Evolutionary conservation across 2,113 vertebrate genomes (phyloP).

Genomic region (Anseranas semipalmata): DNA sequence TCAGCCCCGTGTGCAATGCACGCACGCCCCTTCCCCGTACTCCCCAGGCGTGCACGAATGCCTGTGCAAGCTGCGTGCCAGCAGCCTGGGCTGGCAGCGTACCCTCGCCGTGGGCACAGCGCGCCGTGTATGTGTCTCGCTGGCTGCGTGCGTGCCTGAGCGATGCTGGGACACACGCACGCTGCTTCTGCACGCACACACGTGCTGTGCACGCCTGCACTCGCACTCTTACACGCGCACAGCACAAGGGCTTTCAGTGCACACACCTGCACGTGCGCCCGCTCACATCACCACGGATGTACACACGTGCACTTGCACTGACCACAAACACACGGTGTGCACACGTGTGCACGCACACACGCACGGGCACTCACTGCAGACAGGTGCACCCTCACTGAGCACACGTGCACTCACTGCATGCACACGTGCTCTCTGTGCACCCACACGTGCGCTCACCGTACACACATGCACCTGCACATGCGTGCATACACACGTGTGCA

Average conservation of each 20-base stretch:
- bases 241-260: too few species aligned
- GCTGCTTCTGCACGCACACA: neutral
- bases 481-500: fast-evolving
- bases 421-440: neutral
- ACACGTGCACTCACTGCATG: fast-evolving
- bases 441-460: fast-evolving
- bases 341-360: neutral
- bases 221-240: fast-evolving
- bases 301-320: too few species aligned
- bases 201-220: fast-evolving
- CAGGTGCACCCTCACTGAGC: neutral
- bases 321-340: too few species aligned
- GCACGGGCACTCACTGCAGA: fast-evolving
- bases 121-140: too few species aligned
- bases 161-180: fast-evolving
- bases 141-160: fast-evolving
- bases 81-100: neutral
- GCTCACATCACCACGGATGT: fast-evolving
- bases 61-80: neutral
- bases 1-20: neutral
- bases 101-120: neutral
- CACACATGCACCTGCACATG: fast-evolving
- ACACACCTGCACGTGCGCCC: fast-evolving
- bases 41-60: neutral
- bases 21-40: too few species aligned